phyloP scores from a whole-genome alignment of 2,797 vertebrate species.

The Microhierax caerulescens region DNA sequence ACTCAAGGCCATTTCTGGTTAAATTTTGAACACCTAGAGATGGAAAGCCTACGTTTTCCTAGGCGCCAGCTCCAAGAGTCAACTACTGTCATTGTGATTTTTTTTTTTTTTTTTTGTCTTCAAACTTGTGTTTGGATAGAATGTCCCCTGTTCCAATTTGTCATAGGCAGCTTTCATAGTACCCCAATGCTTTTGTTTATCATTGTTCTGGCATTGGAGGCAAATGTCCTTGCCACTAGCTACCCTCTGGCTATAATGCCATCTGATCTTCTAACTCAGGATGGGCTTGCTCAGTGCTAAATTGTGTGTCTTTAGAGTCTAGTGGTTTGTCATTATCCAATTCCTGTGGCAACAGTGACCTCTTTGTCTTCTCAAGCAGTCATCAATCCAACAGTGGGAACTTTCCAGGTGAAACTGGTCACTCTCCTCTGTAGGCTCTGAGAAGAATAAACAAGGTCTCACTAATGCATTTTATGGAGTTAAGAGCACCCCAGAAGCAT shows the following conservation, averaged over 20 bases:
- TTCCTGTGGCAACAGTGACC: background rate
- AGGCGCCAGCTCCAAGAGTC: background rate
- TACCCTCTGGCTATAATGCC: background rate
- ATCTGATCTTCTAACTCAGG: no score
- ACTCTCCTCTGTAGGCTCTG: background rate
- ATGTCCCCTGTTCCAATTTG: background rate
- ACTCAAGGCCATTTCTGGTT: background rate
- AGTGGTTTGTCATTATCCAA: background rate
- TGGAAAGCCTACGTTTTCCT: background rate
- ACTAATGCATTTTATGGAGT: background rate
- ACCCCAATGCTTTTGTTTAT: background rate
- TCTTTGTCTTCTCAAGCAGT: background rate
- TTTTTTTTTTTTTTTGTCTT: no score
- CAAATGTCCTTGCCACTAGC: background rate
- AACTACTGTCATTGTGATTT: background rate
- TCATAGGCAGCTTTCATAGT: background rate
- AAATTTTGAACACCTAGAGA: background rate
- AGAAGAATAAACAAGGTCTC: background rate
- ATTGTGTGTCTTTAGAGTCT: background rate
- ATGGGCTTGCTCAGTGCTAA: background rate
- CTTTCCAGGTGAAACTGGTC: background rate
- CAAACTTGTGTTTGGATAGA: background rate
- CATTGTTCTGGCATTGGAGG: background rate
- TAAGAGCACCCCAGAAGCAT: background rate
- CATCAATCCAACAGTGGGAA: background rate